phyloP scores from a whole-genome alignment of 2,797 vertebrate genomes.

The Melanotaenia maccullochi region DNA sequence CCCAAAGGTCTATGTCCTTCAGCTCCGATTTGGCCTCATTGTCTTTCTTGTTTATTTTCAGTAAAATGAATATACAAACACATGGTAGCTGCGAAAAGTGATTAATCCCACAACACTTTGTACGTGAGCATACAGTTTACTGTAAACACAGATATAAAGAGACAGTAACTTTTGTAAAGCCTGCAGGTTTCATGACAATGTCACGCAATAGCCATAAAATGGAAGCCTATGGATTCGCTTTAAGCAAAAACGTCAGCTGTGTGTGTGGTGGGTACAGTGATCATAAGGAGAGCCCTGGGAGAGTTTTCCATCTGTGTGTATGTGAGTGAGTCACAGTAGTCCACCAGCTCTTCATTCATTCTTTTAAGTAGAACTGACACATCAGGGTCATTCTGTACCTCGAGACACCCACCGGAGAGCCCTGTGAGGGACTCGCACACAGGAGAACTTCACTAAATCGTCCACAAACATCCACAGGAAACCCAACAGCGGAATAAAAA shows the following conservation, averaged over 20 bases:
- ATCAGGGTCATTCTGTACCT: conserved; percentile 76
- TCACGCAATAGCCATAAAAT: conserved; percentile 37
- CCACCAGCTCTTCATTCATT: conserved; percentile 62
- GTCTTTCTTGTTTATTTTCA: conserved; percentile 20
- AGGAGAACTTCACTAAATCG: conserved; percentile 55
- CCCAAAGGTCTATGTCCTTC: conserved; percentile 17
- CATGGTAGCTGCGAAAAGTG: conserved; percentile 24
- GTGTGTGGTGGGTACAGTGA: conserved; percentile 41
- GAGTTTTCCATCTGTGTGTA: conserved; percentile 28
- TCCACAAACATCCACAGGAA: conserved; percentile 46
- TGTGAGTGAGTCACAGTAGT: conserved; percentile 53
- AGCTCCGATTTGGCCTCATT: conserved; percentile 35
- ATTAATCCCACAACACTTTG: conserved; percentile 6
- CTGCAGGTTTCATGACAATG: conserved; percentile 45
- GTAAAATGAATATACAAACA: conserved; percentile 34
- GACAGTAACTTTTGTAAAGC: conserved; percentile 33
- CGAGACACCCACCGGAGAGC: conserved; percentile 68
- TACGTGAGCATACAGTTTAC: background rate
- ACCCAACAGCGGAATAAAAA: conserved; percentile 21
- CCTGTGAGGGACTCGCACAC: conserved; percentile 42
- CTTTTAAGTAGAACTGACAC: conserved; percentile 77
- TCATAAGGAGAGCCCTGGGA: conserved; percentile 45
- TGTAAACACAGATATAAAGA: conserved; percentile 25
- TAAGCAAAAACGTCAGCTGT: conserved; percentile 58
- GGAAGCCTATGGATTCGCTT: conserved; percentile 57